These are phyloP conservation scores for Dermochelys coriacea DNA, from an alignment of 2,797 vertebrate genomes.

Conservation along the genomic window DNA sequence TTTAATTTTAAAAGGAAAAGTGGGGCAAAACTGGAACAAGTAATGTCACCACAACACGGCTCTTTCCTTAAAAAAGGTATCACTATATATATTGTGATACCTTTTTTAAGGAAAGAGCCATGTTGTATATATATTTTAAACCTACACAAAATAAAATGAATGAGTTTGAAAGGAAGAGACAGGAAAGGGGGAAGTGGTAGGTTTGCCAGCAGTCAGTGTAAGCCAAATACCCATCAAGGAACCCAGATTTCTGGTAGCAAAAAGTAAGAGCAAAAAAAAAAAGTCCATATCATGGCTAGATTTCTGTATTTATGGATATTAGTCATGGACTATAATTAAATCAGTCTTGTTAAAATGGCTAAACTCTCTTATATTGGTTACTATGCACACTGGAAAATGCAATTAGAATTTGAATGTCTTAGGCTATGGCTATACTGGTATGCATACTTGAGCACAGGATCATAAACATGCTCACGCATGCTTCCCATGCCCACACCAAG, in stretches of 20 bases:
- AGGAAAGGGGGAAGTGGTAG: background rate
- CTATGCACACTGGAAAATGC: background rate
- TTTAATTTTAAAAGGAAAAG: background rate
- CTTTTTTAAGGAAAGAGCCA: no score
- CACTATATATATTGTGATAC: background rate
- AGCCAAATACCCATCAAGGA: rapidly evolving
- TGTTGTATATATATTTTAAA: background rate
- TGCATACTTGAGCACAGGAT: no score
- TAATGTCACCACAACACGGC: background rate
- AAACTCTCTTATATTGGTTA: background rate
- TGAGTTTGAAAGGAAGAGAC: background rate
- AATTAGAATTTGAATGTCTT: background rate
- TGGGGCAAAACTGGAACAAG: background rate
- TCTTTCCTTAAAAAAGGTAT: background rate
- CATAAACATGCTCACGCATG: no score
- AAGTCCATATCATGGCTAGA: background rate
- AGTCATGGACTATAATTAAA: background rate
- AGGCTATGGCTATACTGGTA: background rate
- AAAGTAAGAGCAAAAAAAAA: background rate
- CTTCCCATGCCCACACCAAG: no score
- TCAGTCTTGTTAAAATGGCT: background rate
- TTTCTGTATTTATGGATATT: background rate
- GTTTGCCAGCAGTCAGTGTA: background rate
- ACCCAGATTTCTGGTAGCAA: rapidly evolving
- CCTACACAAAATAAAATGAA: background rate